Conservation (phyloP, 2,797 vertebrate species). For the Pipistrellus nathusii region DNA sequence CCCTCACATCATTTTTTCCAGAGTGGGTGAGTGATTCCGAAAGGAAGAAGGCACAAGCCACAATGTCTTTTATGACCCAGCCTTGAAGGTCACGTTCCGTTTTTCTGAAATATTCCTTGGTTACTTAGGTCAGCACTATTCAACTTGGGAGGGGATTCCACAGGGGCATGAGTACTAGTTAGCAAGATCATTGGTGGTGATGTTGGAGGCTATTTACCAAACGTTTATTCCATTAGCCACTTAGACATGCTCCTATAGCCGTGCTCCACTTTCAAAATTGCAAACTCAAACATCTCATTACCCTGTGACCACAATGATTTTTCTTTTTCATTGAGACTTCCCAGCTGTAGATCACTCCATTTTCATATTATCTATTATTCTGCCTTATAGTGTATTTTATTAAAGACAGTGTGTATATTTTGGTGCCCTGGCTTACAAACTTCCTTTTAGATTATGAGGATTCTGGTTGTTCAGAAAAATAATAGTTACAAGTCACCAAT, state of each 20-base stretch:
- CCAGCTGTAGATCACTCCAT: not conserved
- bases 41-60: not conserved
- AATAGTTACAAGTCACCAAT: not conserved
- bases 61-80: not conserved
- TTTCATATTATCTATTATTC: not conserved
- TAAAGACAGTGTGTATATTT: not conserved
- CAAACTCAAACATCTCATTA: not conserved
- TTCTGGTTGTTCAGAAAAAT: not conserved
- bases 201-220: not conserved
- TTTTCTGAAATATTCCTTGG: not conserved
- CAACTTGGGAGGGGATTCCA: not conserved
- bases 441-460: not conserved
- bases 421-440: not conserved
- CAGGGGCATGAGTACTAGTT: too few species aligned
- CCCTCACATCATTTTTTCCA: not conserved
- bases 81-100: not conserved
- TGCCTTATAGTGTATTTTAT: not conserved
- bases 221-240: not conserved
- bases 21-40: not conserved
- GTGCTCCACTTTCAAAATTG: not conserved
- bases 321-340: not conserved
- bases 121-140: not conserved
- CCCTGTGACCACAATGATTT: not conserved
- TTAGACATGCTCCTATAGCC: not conserved
- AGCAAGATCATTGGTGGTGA: not conserved